Percentiles rank a stretch among this genome's conserved stretches.
These are phyloP conservation scores for Spodoptera picta DNA, from an alignment of 2,888 invertebrate species.

Conservation along the genomic window DNA sequence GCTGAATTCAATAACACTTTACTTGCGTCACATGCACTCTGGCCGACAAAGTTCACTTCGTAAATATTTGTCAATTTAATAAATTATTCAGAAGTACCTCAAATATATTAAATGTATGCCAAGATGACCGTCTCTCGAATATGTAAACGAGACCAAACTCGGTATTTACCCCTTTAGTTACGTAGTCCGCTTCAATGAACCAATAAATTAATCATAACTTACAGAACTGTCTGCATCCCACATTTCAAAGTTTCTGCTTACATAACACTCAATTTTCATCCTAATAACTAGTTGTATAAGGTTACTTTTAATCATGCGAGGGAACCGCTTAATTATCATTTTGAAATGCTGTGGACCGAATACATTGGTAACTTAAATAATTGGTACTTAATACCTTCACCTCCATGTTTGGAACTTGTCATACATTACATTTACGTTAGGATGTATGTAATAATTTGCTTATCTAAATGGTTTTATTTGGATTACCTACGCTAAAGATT, in stretches of 20 bases:
- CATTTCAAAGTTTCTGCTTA: slow-evolving; percentile 52
- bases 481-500: no score
- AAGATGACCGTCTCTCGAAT: slow-evolving; percentile 30
- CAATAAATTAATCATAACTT: slow-evolving; percentile 69
- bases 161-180: slow-evolving; percentile 38
- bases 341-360: slow-evolving; percentile 61
- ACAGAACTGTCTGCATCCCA: slow-evolving; percentile 59
- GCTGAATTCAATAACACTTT: no score
- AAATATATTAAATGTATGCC: slow-evolving; percentile 16
- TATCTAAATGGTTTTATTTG: neutral
- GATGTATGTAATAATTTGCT: slow-evolving; percentile 3
- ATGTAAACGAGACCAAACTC: slow-evolving; percentile 25
- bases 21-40: no score
- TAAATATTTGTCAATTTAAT: no score
- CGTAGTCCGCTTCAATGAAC: slow-evolving; percentile 51
- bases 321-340: slow-evolving; percentile 57
- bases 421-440: slow-evolving; percentile 33
- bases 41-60: no score
- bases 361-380: slow-evolving; percentile 60
- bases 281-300: neutral
- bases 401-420: slow-evolving; percentile 45
- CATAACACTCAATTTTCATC: slow-evolving; percentile 39
- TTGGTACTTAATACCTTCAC: slow-evolving; percentile 49
- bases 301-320: slow-evolving; percentile 30
- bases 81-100: no score